Base-by-base conservation (phyloP, 2,113 vertebrate species). In the Myanophis thanlyinensis region DNA sequence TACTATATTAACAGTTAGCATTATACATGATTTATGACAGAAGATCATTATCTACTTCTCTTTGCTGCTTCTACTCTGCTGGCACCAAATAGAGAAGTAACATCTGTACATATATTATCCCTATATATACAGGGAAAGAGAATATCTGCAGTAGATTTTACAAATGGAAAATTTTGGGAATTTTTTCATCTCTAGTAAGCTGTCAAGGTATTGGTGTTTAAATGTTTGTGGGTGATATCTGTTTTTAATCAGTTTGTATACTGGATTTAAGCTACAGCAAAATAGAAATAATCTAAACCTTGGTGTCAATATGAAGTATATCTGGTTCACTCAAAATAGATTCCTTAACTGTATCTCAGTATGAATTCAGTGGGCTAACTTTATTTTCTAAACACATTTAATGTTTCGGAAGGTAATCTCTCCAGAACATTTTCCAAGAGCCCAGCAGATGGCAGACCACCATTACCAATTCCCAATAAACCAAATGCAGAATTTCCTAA, bases 391-490 rank as follows among this genome's bases (percentile, higher is more conserved):
- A 20, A 59, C 51, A 95, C 94, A 85, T 89, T 85, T 73, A 35
- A 80, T 93, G 80, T 56, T 92, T 11, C 35, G 94, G 0, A 46
- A 94, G 95, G 97, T n/a, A 91, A 56, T 4, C 93, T 94, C 91
- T 95, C 94, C 93, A 97, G 97, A 92, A 96, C 94, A 1, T 97
- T 96, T 62, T 95, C 97, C 3, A 97, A 98, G 96, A 87, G 51
- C 0, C 0, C 93, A 49, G 89, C 91, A 1, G 98, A 98, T 22
- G 1, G 85, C 52, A 97, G 97, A 35, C 95, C 97, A 46, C 97
- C 96, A 0, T 1, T 97, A 87, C 98, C 97, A 2, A 35, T 96
- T 91, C 97, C 97, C 0, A 95, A 35, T 94, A 97, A 94, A 86
- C 97, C 93, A 80, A 89, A 8, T 8, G n/a, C 67, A 87, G 95